Percentiles rank a stretch among this genome's conserved stretches.
Evolutionary conservation across 2,888 invertebrate species (phyloP).

Genomic region (Leptura quadrifasciata): DNA sequence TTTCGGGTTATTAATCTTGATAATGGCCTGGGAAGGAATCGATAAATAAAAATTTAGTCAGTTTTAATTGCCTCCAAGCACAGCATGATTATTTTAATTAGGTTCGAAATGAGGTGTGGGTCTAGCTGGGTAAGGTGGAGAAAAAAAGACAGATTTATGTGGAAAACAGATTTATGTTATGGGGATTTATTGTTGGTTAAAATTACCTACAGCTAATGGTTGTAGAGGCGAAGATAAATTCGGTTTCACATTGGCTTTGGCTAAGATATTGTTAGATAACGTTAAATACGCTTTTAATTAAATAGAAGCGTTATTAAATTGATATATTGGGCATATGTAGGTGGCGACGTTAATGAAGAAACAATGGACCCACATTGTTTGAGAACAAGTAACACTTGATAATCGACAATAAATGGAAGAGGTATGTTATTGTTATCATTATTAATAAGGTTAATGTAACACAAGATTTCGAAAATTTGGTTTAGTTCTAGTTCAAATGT

Average conservation of each 20-base stretch:
- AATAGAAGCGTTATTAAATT: background rate
- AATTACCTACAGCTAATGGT: slow-evolving; percentile 5
- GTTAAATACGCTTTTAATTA: background rate
- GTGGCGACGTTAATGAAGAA: background rate
- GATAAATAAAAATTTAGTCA: slow-evolving; percentile 39
- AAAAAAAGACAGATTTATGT: slow-evolving; percentile 35
- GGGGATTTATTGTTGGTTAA: slow-evolving; percentile 20
- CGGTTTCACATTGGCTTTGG: background rate
- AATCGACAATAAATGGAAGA: too few species aligned
- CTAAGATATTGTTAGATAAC: slow-evolving; percentile 6
- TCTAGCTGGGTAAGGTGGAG: slow-evolving; percentile 24
- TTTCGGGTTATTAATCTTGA: slow-evolving; percentile 28
- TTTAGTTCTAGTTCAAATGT: too few species aligned
- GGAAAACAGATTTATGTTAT: slow-evolving; percentile 20
- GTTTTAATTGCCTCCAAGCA: slow-evolving; percentile 29
- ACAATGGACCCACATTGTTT: background rate
- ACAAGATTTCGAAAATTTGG: too few species aligned
- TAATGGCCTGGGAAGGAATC: slow-evolving; percentile 22
- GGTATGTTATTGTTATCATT: too few species aligned
- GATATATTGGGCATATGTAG: background rate
- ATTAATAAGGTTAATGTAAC: too few species aligned
- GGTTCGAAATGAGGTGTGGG: slow-evolving; percentile 35
- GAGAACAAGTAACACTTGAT: too few species aligned
- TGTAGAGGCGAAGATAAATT: slow-evolving; percentile 4
- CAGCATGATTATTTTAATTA: slow-evolving; percentile 41